Conservation (phyloP, 2,888 invertebrate genomes). For the Philereme vetulata region DNA sequence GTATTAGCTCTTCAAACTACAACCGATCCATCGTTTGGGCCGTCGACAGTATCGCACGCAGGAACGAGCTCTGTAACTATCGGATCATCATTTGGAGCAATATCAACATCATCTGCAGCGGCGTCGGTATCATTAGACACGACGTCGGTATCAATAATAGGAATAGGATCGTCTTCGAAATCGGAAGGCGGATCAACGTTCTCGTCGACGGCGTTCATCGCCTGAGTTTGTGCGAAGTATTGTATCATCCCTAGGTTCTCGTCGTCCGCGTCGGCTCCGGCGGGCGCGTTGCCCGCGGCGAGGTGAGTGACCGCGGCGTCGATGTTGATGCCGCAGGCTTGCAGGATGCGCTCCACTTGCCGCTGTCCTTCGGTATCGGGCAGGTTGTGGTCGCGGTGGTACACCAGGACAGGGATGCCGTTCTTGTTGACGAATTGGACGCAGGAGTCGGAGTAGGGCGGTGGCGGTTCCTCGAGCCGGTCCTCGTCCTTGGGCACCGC, state of each 20-base stretch:
- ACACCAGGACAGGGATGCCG: constrained; percentile 52
- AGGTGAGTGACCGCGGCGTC: background rate
- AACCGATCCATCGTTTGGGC: constrained; percentile 5
- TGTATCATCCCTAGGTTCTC: background rate
- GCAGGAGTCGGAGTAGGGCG: constrained; percentile 67
- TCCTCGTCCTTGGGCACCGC: constrained; percentile 11
- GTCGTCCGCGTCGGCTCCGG: background rate
- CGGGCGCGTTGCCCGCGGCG: background rate
- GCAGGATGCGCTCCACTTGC: background rate
- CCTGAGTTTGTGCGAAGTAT: background rate
- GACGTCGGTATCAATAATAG: background rate
- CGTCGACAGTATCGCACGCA: background rate
- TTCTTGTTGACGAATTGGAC: constrained; percentile 54
- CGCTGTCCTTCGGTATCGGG: background rate
- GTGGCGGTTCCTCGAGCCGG: constrained; percentile 59
- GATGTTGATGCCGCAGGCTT: background rate
- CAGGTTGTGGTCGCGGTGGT: constrained; percentile 27
- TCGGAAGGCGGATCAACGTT: background rate
- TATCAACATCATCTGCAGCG: background rate
- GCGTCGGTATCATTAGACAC: background rate
- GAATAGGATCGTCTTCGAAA: background rate
- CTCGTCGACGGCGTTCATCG: background rate
- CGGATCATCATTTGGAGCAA: background rate
- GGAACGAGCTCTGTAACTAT: background rate
- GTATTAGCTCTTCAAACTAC: constrained; percentile 1